Evolutionary conservation across 2,888 invertebrate genomes (phyloP), one percentile per base, ranked within the genome.

Genomic region (Chironomus riparius): DNA sequence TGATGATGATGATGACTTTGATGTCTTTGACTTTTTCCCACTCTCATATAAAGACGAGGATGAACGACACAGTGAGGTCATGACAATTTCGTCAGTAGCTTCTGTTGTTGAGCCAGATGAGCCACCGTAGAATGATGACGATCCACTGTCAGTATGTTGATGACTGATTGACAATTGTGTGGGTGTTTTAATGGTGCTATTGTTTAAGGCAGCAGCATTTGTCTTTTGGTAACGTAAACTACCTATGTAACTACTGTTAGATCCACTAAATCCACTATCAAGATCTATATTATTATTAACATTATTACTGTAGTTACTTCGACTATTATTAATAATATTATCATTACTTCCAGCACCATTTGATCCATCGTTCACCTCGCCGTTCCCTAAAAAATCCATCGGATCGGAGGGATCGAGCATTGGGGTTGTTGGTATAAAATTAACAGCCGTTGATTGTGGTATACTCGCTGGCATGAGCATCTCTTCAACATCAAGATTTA

Each of bases 401-500:
- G 91, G 83, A 81, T 91, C 91, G 80, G 88, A 87, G 82, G 89
- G 89, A 71, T 88, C 89, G 82, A 87, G 87, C 79, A 86, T 88
- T 79, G 87, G 89, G 84, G 76, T 77, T 73, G 76, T 77, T 70
- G 38, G 78, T 74, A 13, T 71, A 18, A 47, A 61, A 65, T 24
- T 24, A 22, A 24, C 24, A 24, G 18, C 56, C n/a, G 56, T 65
- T 10, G 65, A 12, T 65, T 65, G 65, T 65, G 65, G 65, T 13
- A 38, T 38, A 2, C 38, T 38, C 79, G 90, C 89, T 18, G 94
- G 94, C 94, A 94, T 95, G 78, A 95, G 84, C 93, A 95, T 94
- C 68, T 93, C 94, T 85, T 95, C 94, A 68, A 92, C 92, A 79
- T 94, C 92, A 77, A 95, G 87, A 86, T 94, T 94, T 77, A 95